Conservation (phyloP, 2,797 vertebrate species). For the Crax fasciolata region DNA sequence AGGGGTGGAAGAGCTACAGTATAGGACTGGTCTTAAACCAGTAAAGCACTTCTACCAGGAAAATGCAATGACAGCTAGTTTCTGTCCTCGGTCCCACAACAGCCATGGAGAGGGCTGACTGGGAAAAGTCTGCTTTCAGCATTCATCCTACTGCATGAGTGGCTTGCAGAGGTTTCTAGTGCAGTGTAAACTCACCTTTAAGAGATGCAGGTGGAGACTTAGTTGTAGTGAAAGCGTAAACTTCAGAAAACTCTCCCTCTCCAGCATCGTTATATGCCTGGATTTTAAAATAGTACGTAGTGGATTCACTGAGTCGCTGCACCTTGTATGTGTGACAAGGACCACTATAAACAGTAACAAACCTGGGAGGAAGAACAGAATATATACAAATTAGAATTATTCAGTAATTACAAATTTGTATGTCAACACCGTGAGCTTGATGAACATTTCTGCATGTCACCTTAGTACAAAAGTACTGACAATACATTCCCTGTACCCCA, state of each 20-base stretch:
- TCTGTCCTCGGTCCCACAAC: background rate
- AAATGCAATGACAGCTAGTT: background rate
- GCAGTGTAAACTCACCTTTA: constrained; percentile 80
- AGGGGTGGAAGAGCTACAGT: background rate
- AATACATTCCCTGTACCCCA: fast-evolving
- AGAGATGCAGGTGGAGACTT: constrained; percentile 85
- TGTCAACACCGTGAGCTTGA: fast-evolving
- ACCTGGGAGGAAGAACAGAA: constrained; percentile 66
- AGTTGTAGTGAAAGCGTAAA: constrained; percentile 86
- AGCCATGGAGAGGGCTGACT: background rate
- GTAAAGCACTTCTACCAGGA: background rate
- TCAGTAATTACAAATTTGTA: background rate
- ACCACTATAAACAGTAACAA: constrained; percentile 85
- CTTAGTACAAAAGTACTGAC: background rate
- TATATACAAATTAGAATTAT: fast-evolving
- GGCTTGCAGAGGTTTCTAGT: background rate
- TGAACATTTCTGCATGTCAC: fast-evolving
- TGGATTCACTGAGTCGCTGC: constrained; percentile 85
- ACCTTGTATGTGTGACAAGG: constrained; percentile 87
- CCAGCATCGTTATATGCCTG: constrained; percentile 86
- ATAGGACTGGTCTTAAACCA: background rate
- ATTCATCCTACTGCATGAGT: fast-evolving
- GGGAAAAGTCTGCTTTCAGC: background rate
- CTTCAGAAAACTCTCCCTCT: constrained; percentile 82
- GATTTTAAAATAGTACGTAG: constrained; percentile 86